phyloP scores from a whole-genome alignment of 2,797 vertebrate species.

The Rhinatrema bivittatum region DNA sequence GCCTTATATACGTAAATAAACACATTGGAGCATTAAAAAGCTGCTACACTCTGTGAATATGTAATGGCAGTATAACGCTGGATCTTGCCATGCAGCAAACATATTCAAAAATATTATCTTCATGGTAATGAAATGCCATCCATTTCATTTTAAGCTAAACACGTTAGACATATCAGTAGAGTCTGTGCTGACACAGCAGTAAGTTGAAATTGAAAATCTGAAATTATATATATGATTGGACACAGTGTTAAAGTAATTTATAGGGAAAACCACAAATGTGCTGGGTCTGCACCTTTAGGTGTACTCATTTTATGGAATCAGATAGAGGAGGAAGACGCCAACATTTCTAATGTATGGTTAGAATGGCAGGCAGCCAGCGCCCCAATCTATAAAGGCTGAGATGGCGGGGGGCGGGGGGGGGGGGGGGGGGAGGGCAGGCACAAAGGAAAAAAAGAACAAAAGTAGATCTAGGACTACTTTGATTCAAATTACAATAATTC shows the following conservation, averaged over 20 bases:
- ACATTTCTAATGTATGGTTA: slow-evolving; percentile 72
- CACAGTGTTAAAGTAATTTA: slow-evolving; percentile 82
- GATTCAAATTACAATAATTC: slow-evolving; percentile 68
- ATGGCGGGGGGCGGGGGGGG: slow-evolving; percentile 37
- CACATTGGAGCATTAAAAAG: slow-evolving; percentile 70
- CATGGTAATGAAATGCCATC: slow-evolving; percentile 77
- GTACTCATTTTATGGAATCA: slow-evolving; percentile 78
- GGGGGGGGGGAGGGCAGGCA: no score
- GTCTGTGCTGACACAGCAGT: slow-evolving; percentile 78
- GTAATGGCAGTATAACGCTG: slow-evolving; percentile 73
- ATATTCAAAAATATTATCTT: slow-evolving; percentile 84
- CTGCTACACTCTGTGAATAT: slow-evolving; percentile 67
- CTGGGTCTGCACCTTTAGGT: slow-evolving; percentile 74
- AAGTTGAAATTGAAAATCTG: slow-evolving; percentile 81
- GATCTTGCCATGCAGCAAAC: slow-evolving; percentile 72
- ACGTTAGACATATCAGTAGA: slow-evolving; percentile 74
- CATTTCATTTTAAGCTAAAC: slow-evolving; percentile 72
- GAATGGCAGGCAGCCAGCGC: slow-evolving; percentile 63
- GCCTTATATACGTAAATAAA: slow-evolving; percentile 70
- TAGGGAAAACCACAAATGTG: slow-evolving; percentile 77
- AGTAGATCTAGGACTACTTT: slow-evolving; percentile 41
- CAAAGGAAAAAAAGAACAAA: slow-evolving; percentile 32
- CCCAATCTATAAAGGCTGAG: slow-evolving; percentile 51
- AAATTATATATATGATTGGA: slow-evolving; percentile 83
- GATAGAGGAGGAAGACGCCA: slow-evolving; percentile 69